Conservation (phyloP, 2,113 vertebrate genomes). For the Atlantisia rogersi region DNA sequence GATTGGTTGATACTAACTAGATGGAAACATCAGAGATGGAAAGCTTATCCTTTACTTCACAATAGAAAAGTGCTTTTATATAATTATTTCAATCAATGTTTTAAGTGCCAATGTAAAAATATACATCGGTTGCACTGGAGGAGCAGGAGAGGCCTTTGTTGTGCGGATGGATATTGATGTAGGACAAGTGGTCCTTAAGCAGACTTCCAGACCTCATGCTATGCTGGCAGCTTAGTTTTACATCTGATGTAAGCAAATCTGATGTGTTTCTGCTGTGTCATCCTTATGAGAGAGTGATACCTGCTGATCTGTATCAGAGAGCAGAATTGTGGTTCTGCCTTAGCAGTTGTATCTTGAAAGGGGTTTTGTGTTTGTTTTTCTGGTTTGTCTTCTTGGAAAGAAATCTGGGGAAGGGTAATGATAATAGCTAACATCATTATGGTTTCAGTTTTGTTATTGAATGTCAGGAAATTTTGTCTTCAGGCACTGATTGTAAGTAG, state of each 20-base stretch:
- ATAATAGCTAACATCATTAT: neutral
- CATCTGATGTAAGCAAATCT: neutral
- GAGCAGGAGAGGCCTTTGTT: neutral
- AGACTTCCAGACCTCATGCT: neutral
- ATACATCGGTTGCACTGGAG: rapidly evolving
- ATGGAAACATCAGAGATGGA: neutral
- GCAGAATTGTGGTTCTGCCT: neutral
- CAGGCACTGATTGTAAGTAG: neutral
- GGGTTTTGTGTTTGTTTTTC: neutral
- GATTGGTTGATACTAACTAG: neutral
- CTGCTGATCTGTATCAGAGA: neutral
- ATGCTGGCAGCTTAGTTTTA: neutral
- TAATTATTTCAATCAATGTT: neutral
- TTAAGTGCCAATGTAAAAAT: neutral
- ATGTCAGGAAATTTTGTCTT: neutral
- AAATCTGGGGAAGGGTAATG: neutral
- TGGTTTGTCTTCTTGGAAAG: neutral
- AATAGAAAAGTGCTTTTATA: neutral
- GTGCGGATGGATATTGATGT: rapidly evolving
- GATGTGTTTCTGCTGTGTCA: neutral
- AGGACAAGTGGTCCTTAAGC: neutral
- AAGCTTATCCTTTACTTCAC: neutral
- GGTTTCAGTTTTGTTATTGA: neutral
- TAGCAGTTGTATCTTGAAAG: neutral
- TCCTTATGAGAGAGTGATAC: neutral